These are phyloP conservation scores for Sebastiscus tertius DNA, from an alignment of 2,797 vertebrate genomes.

Conservation along the genomic window DNA sequence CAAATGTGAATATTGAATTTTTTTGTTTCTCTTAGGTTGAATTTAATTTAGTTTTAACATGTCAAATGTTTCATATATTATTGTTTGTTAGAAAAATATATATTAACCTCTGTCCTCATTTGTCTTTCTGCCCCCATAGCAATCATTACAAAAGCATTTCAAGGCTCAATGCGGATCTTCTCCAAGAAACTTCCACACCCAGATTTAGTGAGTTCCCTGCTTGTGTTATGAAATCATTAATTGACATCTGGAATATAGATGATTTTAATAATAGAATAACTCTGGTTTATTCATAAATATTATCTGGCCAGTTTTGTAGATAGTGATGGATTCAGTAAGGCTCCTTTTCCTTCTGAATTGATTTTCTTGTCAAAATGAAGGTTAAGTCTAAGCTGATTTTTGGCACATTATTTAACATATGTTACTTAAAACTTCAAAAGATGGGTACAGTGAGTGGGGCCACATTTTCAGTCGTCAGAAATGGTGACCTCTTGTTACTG, in stretches of 20 bases:
- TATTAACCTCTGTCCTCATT: background rate
- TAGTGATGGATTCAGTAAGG: background rate
- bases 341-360: background rate
- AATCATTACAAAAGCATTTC: constrained; percentile 94
- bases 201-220: constrained; percentile 86
- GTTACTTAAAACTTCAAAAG: background rate
- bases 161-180: constrained; percentile 98
- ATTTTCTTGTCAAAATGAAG: background rate
- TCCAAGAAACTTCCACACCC: constrained; percentile 97
- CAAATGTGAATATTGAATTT: background rate
- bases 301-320: background rate
- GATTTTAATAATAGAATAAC: background rate
- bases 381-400: background rate
- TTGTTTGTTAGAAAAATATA: background rate
- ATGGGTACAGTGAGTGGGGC: too few relatives aligned
- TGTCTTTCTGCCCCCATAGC: constrained; percentile 77
- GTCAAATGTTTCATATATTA: background rate
- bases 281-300: background rate
- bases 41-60: background rate
- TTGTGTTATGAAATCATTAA: background rate
- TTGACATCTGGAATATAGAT: background rate
- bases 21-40: background rate
- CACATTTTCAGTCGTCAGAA: too few relatives aligned
- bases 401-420: background rate
- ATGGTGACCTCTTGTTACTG: too few relatives aligned